A percentile compares a stretch with the other conserved stretches of the same genome.
These are phyloP conservation scores for Rhagium mordax DNA, from an alignment of 2,888 invertebrate species.

Conservation along the genomic window DNA sequence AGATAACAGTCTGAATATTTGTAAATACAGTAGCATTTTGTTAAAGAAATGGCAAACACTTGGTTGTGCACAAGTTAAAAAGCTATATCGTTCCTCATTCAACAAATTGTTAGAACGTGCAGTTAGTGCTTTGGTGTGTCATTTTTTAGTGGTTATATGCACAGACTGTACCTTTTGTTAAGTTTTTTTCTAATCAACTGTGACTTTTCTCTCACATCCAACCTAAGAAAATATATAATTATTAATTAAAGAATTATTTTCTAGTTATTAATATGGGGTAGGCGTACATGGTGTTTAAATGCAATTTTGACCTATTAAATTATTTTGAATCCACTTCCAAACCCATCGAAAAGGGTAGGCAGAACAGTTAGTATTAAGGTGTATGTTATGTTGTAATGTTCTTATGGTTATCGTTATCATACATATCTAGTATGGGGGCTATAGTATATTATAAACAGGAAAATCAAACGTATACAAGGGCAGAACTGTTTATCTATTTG, in stretches of 20 bases:
- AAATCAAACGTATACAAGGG: too few relatives aligned
- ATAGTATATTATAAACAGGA: too few relatives aligned
- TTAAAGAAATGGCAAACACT: background rate
- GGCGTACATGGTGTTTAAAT: too few relatives aligned
- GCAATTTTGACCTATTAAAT: too few relatives aligned
- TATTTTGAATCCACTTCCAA: too few relatives aligned
- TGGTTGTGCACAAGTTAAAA: background rate
- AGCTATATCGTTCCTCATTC: background rate
- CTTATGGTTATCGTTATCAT: too few relatives aligned
- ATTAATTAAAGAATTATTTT: background rate
- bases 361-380: too few relatives aligned
- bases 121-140: background rate
- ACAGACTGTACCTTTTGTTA: background rate
- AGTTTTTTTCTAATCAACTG: background rate
- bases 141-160: background rate
- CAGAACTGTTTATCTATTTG: too few relatives aligned
- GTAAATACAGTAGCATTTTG: background rate
- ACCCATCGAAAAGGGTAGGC: too few relatives aligned
- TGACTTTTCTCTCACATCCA: background rate
- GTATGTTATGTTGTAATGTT: too few relatives aligned
- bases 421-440: too few relatives aligned
- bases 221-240: background rate
- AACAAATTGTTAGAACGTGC: background rate
- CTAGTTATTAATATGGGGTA: too few relatives aligned
- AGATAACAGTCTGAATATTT: conserved; percentile 9